These are phyloP conservation scores for Eupithecia centaureata DNA, from an alignment of 2,888 invertebrate species.

Conservation along the genomic window DNA sequence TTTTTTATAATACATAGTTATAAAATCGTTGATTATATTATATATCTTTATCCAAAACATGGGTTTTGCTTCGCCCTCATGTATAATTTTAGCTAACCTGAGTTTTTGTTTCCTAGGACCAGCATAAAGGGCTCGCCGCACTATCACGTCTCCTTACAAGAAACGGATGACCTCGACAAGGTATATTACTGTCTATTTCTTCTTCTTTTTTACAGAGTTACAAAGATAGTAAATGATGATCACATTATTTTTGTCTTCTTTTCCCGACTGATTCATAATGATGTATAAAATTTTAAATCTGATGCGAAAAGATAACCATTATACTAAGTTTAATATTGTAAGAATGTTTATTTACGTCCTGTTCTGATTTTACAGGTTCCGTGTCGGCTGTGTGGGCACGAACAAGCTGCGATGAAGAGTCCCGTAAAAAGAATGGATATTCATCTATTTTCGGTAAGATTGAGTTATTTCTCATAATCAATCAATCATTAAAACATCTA, in stretches of 20 bases:
- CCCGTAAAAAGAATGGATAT: not conserved
- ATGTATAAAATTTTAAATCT: constrained; percentile 52
- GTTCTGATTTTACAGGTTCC: constrained; percentile 19
- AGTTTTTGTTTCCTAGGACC: constrained; percentile 36
- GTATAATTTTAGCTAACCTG: not conserved
- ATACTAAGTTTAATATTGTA: not conserved
- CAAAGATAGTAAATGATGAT: constrained; percentile 33
- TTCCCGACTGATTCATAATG: constrained; percentile 77
- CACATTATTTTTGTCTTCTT: constrained; percentile 69
- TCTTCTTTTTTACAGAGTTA: not conserved
- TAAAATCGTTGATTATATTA: no score
- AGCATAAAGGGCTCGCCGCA: constrained; percentile 26
- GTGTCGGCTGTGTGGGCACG: not conserved
- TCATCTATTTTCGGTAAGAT: constrained; percentile 18
- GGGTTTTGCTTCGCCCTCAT: not conserved
- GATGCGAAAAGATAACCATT: constrained; percentile 29
- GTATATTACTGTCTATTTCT: constrained; percentile 24
- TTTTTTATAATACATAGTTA: no score
- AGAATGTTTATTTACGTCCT: not conserved
- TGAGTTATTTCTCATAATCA: not conserved
- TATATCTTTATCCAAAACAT: no score
- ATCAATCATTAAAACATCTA: no score
- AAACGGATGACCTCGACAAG: constrained; percentile 22
- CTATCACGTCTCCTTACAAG: constrained; percentile 11
- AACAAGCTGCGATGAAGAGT: not conserved